These are phyloP conservation scores for Drosophila melanica DNA, from an alignment of 1,140 invertebrate species.

Conservation along the genomic window DNA sequence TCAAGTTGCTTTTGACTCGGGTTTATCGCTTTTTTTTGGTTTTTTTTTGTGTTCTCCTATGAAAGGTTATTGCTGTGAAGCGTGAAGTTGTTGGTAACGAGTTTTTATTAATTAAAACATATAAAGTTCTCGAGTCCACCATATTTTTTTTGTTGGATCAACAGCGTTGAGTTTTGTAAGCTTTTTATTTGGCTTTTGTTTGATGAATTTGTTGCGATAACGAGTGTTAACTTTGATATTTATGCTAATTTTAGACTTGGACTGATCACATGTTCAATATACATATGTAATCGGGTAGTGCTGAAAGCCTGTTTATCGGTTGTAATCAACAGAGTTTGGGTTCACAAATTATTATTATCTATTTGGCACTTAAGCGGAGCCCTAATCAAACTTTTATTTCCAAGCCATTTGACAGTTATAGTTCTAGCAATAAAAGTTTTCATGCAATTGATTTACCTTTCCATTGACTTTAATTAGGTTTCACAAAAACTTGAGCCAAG, in stretches of 20 bases:
- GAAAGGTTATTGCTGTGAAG: conserved; percentile 50
- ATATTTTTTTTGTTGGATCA: not conserved
- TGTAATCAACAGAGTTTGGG: conserved; percentile 45
- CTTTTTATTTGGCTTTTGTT: conserved; percentile 29
- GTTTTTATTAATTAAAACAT: conserved; percentile 73
- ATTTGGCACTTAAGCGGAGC: not conserved
- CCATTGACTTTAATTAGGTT: conserved; percentile 50
- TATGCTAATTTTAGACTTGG: conserved; percentile 28
- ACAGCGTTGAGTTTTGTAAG: conserved; percentile 48
- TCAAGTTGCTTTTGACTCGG: not conserved
- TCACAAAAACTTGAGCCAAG: not conserved
- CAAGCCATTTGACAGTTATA: conserved; percentile 18
- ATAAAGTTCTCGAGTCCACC: not conserved
- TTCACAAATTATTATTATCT: conserved; percentile 36
- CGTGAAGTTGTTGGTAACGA: conserved; percentile 56
- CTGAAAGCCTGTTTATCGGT: not conserved
- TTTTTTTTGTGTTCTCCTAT: conserved; percentile 60
- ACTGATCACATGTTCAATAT: conserved; percentile 51
- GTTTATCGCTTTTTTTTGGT: conserved; percentile 3
- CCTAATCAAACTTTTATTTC: conserved; percentile 11
- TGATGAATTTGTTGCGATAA: conserved; percentile 27
- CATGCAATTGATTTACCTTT: conserved; percentile 47
- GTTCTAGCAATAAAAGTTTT: conserved; percentile 39
- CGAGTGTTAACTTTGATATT: conserved; percentile 42
- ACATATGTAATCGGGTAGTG: not conserved